Conservation (phyloP, 2,113 vertebrate species). For the Anhinga anhinga region DNA sequence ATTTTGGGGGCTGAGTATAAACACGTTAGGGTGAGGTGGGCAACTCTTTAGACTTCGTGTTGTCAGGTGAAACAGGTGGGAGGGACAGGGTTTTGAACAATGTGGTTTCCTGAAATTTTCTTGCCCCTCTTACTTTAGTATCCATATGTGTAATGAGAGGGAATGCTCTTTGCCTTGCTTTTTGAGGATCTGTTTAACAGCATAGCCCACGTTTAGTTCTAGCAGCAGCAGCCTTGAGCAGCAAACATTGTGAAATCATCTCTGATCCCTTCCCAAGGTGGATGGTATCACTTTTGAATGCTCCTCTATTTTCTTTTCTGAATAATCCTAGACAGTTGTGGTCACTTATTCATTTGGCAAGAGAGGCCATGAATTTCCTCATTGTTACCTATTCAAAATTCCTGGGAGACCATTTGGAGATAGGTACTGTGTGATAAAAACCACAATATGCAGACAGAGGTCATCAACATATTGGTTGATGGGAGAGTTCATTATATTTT, state of each 20-base stretch:
- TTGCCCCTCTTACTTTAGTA: neutral
- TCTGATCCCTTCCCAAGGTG: neutral
- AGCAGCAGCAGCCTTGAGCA: neutral
- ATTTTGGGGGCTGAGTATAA: neutral
- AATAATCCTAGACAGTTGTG: neutral
- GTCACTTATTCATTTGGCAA: neutral
- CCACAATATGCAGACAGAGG: neutral
- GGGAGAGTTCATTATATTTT: neutral
- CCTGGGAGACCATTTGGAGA: neutral
- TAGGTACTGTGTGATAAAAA: neutral
- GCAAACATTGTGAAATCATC: neutral
- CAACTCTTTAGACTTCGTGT: neutral
- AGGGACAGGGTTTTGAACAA: neutral
- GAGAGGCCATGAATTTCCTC: neutral
- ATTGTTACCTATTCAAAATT: neutral
- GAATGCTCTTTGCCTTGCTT: neutral
- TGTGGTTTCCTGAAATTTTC: neutral
- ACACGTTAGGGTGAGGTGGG: neutral
- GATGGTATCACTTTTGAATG: neutral
- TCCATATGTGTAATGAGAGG: neutral
- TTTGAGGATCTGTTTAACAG: neutral
- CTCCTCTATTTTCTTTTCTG: neutral
- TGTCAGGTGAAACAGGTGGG: neutral
- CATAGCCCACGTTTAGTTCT: neutral
- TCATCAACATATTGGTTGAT: neutral